Evolutionary conservation across 2,113 vertebrate genomes (phyloP).

Genomic region (Megaceryle maxima): DNA sequence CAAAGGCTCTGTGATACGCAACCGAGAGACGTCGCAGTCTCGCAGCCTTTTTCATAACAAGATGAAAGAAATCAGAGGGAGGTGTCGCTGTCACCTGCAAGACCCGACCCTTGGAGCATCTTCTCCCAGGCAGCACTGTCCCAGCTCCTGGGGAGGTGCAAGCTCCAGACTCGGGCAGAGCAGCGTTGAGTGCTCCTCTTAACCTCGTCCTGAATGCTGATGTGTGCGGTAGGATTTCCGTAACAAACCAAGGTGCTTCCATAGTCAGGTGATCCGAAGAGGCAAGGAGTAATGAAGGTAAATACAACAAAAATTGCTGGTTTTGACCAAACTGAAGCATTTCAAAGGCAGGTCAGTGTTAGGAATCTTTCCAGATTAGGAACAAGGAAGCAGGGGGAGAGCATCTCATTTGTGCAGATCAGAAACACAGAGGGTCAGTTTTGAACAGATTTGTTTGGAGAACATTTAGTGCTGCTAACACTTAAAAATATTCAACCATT

Average conservation of each 20-base stretch:
- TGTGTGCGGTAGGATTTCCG: background rate
- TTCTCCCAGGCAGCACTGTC: background rate
- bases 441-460: background rate
- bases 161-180: background rate
- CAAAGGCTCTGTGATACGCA: rapidly evolving
- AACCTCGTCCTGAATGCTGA: rapidly evolving
- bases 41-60: background rate
- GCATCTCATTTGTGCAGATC: background rate
- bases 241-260: background rate
- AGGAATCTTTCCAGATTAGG: background rate
- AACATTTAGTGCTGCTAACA: background rate
- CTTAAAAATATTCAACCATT: background rate
- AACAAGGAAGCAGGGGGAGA: background rate
- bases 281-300: background rate
- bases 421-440: rapidly evolving
- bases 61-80: background rate
- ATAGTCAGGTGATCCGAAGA: background rate
- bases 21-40: background rate
- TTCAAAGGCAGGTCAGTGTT: background rate
- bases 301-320: background rate
- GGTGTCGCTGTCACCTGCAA: rapidly evolving
- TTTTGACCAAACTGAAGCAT: background rate
- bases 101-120: background rate
- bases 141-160: rapidly evolving
- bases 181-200: background rate